Evolutionary conservation across 2,797 vertebrate species (phyloP).

Genomic region (Anguilla marmorata): DNA sequence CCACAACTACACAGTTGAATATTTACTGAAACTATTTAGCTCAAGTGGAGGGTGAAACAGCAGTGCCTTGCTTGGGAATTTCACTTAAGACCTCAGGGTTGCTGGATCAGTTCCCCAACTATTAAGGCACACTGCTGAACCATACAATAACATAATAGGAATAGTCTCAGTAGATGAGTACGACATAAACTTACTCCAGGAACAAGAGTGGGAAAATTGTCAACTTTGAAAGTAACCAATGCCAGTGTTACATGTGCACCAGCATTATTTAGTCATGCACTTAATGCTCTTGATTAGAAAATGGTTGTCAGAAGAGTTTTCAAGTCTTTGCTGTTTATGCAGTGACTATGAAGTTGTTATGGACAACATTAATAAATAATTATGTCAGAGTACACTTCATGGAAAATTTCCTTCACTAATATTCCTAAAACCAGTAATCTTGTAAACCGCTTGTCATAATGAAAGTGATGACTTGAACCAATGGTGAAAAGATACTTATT

Average conservation of each 20-base stretch:
- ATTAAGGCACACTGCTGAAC: background rate
- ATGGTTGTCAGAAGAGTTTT: background rate
- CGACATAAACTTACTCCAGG: background rate
- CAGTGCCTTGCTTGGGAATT: background rate
- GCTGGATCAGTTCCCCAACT: no score
- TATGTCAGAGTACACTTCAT: background rate
- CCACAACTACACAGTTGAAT: no score
- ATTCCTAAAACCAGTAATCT: background rate
- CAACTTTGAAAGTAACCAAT: background rate
- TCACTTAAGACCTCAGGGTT: background rate
- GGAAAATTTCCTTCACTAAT: background rate
- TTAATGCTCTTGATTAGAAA: background rate
- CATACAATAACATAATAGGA: background rate
- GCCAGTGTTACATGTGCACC: background rate
- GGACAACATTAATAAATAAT: background rate
- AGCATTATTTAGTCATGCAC: background rate
- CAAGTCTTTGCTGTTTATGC: background rate
- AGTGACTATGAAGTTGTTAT: background rate
- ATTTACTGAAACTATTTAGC: no score
- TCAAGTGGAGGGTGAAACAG: background rate
- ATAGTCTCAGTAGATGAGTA: background rate
- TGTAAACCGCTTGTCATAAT: constrained; percentile 63
- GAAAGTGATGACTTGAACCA: constrained; percentile 81
- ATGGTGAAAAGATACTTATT: constrained; percentile 84
- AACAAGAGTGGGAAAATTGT: background rate